Conservation (phyloP, 2,888 invertebrate genomes). For the Dasypogon diadema region DNA sequence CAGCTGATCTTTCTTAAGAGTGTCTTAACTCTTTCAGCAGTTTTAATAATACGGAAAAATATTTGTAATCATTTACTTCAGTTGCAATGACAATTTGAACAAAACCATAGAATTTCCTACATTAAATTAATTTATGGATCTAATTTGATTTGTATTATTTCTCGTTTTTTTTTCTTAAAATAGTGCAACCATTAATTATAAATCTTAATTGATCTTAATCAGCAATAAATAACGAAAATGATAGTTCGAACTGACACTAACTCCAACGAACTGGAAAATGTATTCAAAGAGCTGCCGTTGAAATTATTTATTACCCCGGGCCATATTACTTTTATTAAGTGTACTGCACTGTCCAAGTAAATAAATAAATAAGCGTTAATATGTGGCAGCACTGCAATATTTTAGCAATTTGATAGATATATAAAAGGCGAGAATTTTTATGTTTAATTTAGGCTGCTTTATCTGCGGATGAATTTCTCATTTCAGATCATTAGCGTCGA, state of each 20-base stretch:
- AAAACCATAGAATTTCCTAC: too few relatives aligned
- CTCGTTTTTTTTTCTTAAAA: too few relatives aligned
- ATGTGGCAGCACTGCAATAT: neutral
- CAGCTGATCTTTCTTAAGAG: too few relatives aligned
- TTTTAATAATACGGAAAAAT: too few relatives aligned
- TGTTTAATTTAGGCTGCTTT: too few relatives aligned
- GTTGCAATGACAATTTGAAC: too few relatives aligned
- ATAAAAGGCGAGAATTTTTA: neutral
- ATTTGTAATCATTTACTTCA: too few relatives aligned
- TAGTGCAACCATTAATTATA: constrained; percentile 25
- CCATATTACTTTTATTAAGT: neutral
- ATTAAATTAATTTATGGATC: too few relatives aligned
- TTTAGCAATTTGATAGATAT: neutral
- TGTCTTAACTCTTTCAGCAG: too few relatives aligned
- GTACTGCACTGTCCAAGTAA: neutral
- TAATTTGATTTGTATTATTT: too few relatives aligned
- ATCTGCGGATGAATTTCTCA: neutral
- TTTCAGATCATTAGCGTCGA: constrained; percentile 24
- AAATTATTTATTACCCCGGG: constrained; percentile 19
- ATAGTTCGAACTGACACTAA: constrained; percentile 1
- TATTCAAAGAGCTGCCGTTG: constrained; percentile 7
- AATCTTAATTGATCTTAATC: constrained; percentile 24
- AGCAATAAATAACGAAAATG: constrained; percentile 15
- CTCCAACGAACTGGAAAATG: neutral
- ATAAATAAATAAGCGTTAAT: constrained; percentile 19